Evolutionary conservation across 2,113 vertebrate genomes (phyloP).

Genomic region (Calyptommatus sinebrachiatus): DNA sequence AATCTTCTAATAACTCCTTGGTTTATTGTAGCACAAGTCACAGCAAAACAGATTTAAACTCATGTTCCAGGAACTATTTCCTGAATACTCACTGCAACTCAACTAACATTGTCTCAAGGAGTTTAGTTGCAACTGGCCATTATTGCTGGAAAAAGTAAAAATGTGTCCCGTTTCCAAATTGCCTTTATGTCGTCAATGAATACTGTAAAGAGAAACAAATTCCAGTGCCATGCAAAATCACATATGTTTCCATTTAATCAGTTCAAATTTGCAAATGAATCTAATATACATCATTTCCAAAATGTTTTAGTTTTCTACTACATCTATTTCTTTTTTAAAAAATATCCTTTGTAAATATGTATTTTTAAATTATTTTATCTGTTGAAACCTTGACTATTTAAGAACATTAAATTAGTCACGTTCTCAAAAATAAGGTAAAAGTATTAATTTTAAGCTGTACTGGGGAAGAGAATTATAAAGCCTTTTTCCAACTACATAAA

Average conservation of each 20-base stretch:
- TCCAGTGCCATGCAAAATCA: background rate
- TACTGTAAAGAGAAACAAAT: background rate
- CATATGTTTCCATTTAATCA: background rate
- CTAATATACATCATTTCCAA: background rate
- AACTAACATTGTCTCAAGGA: background rate
- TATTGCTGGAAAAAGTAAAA: background rate
- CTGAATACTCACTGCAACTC: background rate
- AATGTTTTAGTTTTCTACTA: background rate
- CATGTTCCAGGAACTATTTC: background rate
- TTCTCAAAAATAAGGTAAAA: background rate
- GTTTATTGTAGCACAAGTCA: background rate
- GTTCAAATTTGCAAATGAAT: background rate
- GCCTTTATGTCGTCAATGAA: background rate
- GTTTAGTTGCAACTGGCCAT: background rate
- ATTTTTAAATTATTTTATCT: conserved; percentile 17
- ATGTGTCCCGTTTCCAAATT: background rate
- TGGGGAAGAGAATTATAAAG: conserved; percentile 25
- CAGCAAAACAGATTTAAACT: background rate
- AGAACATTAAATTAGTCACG: conserved; percentile 23
- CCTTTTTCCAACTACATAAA: conserved; percentile 5
- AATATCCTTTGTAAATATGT: conserved; percentile 13
- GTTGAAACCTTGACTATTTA: conserved; percentile 34
- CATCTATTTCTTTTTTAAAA: background rate
- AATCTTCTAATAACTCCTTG: background rate
- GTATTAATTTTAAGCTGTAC: conserved; percentile 23